Percentiles rank a stretch among this genome's conserved stretches.
Evolutionary conservation across 2,113 vertebrate species (phyloP).

Genomic region (Amia ocellicauda): DNA sequence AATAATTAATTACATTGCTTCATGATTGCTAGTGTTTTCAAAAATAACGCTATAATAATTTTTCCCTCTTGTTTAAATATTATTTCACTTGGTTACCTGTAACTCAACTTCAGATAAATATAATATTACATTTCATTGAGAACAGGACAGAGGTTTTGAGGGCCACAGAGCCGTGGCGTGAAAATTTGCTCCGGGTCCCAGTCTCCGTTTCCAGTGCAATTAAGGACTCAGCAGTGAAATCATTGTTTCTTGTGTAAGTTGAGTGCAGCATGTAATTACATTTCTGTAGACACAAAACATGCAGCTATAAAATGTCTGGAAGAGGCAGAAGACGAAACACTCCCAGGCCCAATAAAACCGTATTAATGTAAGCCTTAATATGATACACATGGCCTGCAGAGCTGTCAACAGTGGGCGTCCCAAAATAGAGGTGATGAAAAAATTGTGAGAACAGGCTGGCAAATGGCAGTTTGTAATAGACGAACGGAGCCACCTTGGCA

Average conservation of each 20-base stretch:
- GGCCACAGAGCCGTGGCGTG: too few relatives aligned
- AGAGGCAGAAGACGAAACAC: background rate
- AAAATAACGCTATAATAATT: too few relatives aligned
- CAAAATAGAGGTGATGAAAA: background rate
- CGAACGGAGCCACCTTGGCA: background rate
- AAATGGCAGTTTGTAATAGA: background rate
- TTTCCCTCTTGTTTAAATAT: background rate
- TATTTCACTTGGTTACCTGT: constrained; percentile 2
- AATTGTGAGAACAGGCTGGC: background rate
- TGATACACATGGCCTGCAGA: background rate
- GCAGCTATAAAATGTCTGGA: background rate
- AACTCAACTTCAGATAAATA: background rate
- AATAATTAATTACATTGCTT: too few relatives aligned
- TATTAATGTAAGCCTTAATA: background rate
- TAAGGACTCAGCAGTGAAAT: background rate
- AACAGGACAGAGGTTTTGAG: too few relatives aligned
- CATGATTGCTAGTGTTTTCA: too few relatives aligned
- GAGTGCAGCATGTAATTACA: background rate
- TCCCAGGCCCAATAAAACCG: background rate
- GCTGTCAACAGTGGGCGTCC: background rate
- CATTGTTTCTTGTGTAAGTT: background rate
- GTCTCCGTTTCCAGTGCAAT: background rate
- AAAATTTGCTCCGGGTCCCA: background rate
- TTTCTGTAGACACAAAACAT: background rate
- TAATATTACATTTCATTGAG: constrained; percentile 11